Percentiles rank a stretch among this genome's conserved stretches.
phyloP scores from a whole-genome alignment of 2,888 invertebrate genomes.

The Machimus rusticus region DNA sequence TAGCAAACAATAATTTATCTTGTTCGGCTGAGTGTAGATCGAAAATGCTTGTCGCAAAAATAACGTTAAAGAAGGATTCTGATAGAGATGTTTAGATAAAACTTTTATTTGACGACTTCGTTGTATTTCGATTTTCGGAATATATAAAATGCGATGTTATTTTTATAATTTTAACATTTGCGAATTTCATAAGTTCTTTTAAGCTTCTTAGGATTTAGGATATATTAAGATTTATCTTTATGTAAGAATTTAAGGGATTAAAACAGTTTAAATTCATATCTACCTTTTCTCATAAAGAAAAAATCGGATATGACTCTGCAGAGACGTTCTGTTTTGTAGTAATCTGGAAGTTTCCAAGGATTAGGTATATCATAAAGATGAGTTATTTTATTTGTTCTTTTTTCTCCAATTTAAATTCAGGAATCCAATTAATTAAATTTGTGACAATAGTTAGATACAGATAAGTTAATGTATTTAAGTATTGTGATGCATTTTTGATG shows the following conservation, averaged over 20 bases:
- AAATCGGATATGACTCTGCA: not conserved
- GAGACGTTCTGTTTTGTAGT: not conserved
- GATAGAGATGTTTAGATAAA: not conserved
- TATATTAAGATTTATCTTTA: not conserved
- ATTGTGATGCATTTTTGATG: not conserved
- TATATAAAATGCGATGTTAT: not conserved
- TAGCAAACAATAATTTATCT: not conserved
- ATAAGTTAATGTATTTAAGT: not conserved
- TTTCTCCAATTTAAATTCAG: not conserved
- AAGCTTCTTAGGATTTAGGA: not conserved
- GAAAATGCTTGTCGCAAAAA: not conserved
- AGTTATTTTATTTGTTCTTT: not conserved
- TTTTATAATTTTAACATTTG: not conserved
- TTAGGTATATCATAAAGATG: not conserved
- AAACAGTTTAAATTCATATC: not conserved
- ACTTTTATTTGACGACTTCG: not conserved
- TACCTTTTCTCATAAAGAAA: not conserved
- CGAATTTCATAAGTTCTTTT: not conserved
- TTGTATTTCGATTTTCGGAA: not conserved
- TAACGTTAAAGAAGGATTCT: not conserved
- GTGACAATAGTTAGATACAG: not conserved
- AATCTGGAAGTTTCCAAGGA: not conserved
- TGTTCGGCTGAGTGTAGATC: not conserved
- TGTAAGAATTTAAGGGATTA: not conserved
- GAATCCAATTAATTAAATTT: not conserved